Conservation (phyloP, 92 coral and sea anemone species). For the Isaurus tuberculatus region DNA sequence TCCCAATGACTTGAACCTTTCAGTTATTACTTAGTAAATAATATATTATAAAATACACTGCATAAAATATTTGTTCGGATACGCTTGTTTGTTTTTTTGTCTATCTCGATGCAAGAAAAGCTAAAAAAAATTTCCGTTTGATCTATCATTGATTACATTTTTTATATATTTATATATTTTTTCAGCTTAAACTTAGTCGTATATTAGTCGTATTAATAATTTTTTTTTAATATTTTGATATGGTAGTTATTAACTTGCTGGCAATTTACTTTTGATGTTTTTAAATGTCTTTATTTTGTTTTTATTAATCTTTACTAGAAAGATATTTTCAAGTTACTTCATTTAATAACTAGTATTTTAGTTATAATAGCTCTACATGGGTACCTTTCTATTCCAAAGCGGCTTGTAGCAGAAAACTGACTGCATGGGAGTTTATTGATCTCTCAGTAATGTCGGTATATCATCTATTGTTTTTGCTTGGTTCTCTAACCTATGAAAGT, state of each 20-base stretch:
- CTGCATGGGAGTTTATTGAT: neutral
- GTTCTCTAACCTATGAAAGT: neutral
- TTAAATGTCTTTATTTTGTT: neutral
- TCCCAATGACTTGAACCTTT: constrained; percentile 16
- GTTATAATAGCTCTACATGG: too few species aligned
- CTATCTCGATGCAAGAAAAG: neutral
- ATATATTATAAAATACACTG: neutral
- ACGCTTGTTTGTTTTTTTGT: neutral
- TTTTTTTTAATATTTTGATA: neutral
- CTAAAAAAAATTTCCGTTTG: neutral
- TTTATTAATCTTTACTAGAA: constrained; percentile 12
- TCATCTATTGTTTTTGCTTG: neutral
- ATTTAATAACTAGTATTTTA: neutral
- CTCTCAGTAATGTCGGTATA: neutral
- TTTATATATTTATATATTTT: neutral
- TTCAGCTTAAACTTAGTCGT: neutral
- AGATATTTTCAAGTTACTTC: neutral
- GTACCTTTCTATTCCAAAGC: neutral
- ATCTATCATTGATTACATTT: neutral
- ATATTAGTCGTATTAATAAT: neutral
- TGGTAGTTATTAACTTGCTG: neutral
- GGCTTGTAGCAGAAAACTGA: neutral
- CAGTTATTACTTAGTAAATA: constrained; percentile 12
- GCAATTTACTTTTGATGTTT: neutral
- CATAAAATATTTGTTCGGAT: neutral